These are phyloP conservation scores for Choristoneura fumiferana DNA, from an alignment of 1,140 invertebrate species.

Conservation along the genomic window DNA sequence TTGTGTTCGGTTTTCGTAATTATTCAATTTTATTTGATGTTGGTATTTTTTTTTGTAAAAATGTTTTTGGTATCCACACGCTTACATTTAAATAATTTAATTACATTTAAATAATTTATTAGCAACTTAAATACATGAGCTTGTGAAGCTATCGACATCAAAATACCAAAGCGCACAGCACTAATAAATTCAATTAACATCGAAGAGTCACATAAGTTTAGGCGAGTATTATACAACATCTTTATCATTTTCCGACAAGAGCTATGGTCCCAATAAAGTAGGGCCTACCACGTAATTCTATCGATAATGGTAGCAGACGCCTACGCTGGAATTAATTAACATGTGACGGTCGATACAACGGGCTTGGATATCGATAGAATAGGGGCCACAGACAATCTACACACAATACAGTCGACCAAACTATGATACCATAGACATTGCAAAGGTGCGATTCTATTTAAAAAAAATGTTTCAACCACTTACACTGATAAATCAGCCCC, in stretches of 20 bases:
- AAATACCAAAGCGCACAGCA: neutral
- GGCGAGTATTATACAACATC: constrained; percentile 35
- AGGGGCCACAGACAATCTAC: no score
- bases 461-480: no score
- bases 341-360: constrained; percentile 52
- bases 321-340: constrained; percentile 73
- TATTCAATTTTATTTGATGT: neutral
- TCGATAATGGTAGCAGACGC: constrained; percentile 65
- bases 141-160: neutral
- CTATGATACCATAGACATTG: no score
- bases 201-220: constrained; percentile 32
- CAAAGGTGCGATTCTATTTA: no score
- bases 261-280: constrained; percentile 54
- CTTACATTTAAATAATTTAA: no score
- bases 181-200: constrained; percentile 30
- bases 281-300: constrained; percentile 64
- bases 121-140: no score
- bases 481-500: no score
- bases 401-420: no score
- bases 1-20: constrained; percentile 2
- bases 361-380: constrained; percentile 22
- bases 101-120: no score
- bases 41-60: neutral
- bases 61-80: neutral
- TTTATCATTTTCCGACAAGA: constrained; percentile 46